phyloP scores from a whole-genome alignment of 2,888 invertebrate genomes.

The Nomada ruficornis region DNA sequence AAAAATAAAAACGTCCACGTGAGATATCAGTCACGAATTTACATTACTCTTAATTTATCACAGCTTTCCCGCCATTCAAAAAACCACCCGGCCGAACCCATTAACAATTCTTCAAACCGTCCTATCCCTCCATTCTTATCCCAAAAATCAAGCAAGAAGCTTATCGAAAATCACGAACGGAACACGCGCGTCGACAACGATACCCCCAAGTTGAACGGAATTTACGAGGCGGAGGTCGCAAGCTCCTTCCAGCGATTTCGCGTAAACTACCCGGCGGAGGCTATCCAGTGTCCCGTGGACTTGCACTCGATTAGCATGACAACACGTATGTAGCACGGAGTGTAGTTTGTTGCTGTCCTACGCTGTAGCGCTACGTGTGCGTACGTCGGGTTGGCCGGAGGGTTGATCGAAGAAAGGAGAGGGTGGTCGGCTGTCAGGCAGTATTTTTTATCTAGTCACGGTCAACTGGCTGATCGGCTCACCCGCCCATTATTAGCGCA shows the following conservation, averaged over 20 bases:
- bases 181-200: conserved; percentile 22
- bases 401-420: conserved; percentile 23
- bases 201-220: conserved; percentile 40
- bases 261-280: conserved; percentile 63
- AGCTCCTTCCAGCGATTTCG: conserved; percentile 33
- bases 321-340: conserved; percentile 63
- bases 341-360: conserved; percentile 62
- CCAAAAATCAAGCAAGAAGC: not conserved
- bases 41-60: too few species aligned
- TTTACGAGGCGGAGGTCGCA: conserved; percentile 53
- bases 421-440: conserved; percentile 78
- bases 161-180: not conserved
- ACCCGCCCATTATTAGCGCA: conserved; percentile 84
- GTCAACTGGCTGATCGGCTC: conserved; percentile 83
- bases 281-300: conserved; percentile 64
- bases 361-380: conserved; percentile 20
- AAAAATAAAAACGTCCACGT: too few species aligned
- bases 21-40: too few species aligned
- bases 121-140: not conserved
- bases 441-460: conserved; percentile 85
- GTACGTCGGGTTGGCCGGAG: conserved; percentile 47
- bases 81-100: too few species aligned
- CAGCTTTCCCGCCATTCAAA: too few species aligned
- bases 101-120: too few species aligned
- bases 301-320: conserved; percentile 83